Evolutionary conservation across 1,140 invertebrate genomes (phyloP), one percentile per base, ranked within the genome.

Genomic region (Drosophila sp.): DNA sequence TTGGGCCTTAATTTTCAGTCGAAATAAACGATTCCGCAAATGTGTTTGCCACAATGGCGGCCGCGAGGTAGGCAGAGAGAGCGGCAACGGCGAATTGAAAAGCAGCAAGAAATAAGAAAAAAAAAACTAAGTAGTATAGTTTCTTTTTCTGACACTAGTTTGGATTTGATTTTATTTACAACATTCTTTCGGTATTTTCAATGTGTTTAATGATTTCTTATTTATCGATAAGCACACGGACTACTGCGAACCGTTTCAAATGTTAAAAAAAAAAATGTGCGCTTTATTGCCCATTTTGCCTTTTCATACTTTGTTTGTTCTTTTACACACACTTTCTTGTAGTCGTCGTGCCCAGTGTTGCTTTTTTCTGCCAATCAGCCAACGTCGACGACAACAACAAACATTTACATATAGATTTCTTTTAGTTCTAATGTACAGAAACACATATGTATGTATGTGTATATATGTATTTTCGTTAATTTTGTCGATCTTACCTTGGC

Each of bases 281-380:
- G 74, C 67, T 72, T 80, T 80, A 77, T 77, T 80, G 78, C 70
- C 65, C 54, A 65, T 68, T 79, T 86, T 74, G 84, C 79, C 79
- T 76, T 80, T 79, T 83, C 63, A 79, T 63, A 80, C 79, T 89
- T 87, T 87, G 83, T 87, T 87, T 87, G 83, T 87, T 87, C 84
- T 80, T 83, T 87, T 72, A 77, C 83, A 87, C 84, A 79, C 83
- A 79, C 70, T 77, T 87, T 87, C 83, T 76, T 76, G 56, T 64
- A 27, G 23, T 50, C 40, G 40, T 56, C 67, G 68, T 64, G 61
- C 66, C 44, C 83, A 86, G 83, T 57, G 83, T 86, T 82, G 83
- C 76, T 87, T 78, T 84, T 17, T 81, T 72, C 54, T 55, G 50
- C 41, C 66, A 72, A 85, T 78, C 72, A 77, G 30, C 27, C 62